Conservation (phyloP, 2,797 vertebrate species). For the Pyrrhura leucotis region DNA sequence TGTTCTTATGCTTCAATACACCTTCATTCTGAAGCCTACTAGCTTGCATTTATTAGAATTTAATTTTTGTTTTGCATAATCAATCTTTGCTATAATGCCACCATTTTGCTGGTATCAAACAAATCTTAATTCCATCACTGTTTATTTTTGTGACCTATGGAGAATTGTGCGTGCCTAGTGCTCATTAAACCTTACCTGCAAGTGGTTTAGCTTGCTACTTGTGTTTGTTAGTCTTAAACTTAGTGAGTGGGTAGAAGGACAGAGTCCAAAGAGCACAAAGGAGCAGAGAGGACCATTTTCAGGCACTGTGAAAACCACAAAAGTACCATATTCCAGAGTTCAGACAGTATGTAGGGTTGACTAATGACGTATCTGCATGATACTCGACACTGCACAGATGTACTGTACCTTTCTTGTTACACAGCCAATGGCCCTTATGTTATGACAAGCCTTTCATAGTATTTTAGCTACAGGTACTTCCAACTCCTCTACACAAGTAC, state of each 20-base stretch:
- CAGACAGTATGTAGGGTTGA: neutral
- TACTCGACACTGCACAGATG: neutral
- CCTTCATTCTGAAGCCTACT: neutral
- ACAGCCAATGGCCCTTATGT: neutral
- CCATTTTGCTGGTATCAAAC: neutral
- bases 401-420: neutral
- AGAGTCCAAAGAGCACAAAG: neutral
- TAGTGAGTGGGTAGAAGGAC: rapidly evolving
- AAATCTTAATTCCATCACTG: neutral
- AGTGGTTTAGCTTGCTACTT: neutral
- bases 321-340: neutral
- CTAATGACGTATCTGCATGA: neutral
- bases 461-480: neutral
- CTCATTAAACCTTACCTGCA: neutral
- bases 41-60: neutral
- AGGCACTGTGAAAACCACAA: neutral
- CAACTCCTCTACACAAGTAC: neutral
- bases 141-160: neutral
- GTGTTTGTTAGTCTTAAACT: neutral
- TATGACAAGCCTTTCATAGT: neutral
- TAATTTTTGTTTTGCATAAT: neutral
- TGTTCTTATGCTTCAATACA: neutral
- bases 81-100: neutral
- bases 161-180: neutral
- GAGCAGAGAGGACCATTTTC: neutral